Evolutionary conservation across 35 echinoderm and acorn worm genomes (phyloP), one percentile per base, ranked within the genome.

Genomic region (Stichopus chloronotus): DNA sequence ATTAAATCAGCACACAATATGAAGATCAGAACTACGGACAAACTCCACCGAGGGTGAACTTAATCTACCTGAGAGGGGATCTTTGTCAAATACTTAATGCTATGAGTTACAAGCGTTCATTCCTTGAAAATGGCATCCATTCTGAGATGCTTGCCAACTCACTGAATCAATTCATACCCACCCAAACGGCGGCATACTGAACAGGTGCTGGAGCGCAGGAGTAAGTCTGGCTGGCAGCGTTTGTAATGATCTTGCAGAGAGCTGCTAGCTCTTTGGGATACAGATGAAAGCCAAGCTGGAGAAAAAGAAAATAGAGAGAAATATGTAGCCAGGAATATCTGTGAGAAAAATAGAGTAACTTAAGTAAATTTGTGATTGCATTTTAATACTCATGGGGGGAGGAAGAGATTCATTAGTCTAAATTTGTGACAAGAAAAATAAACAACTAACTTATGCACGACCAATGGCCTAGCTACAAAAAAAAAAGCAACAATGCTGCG

Each of bases 201-300:
- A 99, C 88, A 20, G 97, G 97, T 9, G 92, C 87, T 57, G 97
- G 86, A 0, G 95, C 97, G 94, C 97, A 96, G 7, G 97, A 99
- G 57, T 99, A 96, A 4, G 97, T 99, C 83, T 99, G 93, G 72
- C 97, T 99, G 52, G 93, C 94, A 43, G 92, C 95, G 94, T 95
- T 99, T 4, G 76, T 53, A 4, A 99, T 92, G 56, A 95, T 83
- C 55, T 96, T 95, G 92, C 91, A 56, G 58, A 99, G 57, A 16
- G 16, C 89, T 4, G 88, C 25, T 30, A 99, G 61, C 30, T 94
- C 84, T 5, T 84, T 93, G 9, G 97, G 97, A 78, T 93, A 99
- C 53, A 99, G 95, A 63, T 86, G 91, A 83, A 96, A 99, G 16
- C 97, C 97, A 65, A 96, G 88, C 97, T 99, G 71, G 88, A 5